Percentiles rank a stretch among this genome's conserved stretches.
phyloP scores from a whole-genome alignment of 2,113 vertebrate genomes.

The Malurus melanocephalus region DNA sequence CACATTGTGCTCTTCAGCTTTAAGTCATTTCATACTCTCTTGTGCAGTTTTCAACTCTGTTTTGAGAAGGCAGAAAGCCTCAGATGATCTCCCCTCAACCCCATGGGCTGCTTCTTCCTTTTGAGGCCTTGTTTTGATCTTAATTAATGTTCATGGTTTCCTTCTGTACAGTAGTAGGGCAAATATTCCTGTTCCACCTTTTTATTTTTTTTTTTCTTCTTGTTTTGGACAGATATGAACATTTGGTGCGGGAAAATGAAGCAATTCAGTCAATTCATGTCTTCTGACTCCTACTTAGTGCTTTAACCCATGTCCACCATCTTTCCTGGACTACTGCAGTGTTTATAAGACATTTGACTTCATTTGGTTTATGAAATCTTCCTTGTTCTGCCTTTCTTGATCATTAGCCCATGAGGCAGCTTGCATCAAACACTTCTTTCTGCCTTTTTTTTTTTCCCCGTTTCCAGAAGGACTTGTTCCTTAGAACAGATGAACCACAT shows the following conservation, averaged over 20 bases:
- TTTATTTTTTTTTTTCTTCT: not conserved
- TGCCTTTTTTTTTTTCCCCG: not conserved
- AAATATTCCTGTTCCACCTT: not conserved
- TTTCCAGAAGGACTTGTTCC: slow-evolving; percentile 60
- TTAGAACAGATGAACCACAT: slow-evolving; percentile 54
- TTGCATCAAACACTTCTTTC: not conserved
- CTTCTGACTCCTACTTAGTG: not conserved
- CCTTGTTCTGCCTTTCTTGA: slow-evolving; percentile 26
- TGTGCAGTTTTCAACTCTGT: not conserved
- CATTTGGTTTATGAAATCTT: not conserved
- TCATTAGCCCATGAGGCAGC: not conserved
- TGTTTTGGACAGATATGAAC: not conserved
- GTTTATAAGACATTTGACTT: not conserved
- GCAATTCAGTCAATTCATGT: not conserved
- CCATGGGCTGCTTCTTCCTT: not conserved
- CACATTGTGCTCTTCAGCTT: not conserved
- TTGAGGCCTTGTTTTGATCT: not conserved
- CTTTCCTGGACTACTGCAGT: not conserved
- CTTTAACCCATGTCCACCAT: not conserved
- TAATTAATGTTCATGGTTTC: not conserved
- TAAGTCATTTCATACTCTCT: not conserved
- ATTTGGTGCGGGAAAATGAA: not conserved
- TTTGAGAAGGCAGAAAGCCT: not conserved
- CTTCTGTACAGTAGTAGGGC: not conserved
- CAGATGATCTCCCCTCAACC: not conserved